phyloP scores from a whole-genome alignment of 2,797 vertebrate genomes.

The Halcyon chelicuti region DNA sequence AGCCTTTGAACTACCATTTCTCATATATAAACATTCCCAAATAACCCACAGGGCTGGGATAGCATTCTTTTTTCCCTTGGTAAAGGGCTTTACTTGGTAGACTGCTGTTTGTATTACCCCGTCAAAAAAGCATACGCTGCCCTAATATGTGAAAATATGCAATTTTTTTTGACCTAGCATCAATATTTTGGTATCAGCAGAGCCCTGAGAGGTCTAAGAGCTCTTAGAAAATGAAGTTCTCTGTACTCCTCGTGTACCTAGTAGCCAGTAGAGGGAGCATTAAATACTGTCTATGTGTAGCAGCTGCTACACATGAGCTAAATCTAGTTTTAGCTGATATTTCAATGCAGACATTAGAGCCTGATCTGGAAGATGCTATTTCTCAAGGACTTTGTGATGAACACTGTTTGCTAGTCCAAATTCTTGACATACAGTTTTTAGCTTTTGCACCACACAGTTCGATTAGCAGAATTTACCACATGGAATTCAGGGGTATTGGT shows the following conservation, averaged over 20 bases:
- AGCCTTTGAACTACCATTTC: background rate
- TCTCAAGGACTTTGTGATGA: background rate
- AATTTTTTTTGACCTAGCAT: background rate
- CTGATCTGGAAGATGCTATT: background rate
- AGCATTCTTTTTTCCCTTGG: background rate
- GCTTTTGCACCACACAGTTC: background rate
- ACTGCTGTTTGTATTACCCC: background rate
- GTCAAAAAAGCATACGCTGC: background rate
- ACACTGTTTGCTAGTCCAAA: background rate
- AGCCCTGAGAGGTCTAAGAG: background rate
- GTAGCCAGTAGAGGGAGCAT: background rate
- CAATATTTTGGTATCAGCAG: background rate
- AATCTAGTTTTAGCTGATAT: background rate
- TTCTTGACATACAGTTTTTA: background rate
- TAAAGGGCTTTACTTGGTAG: background rate
- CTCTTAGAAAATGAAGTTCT: background rate
- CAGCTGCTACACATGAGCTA: background rate
- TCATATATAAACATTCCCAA: background rate
- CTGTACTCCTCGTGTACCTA: background rate
- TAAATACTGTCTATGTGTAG: background rate
- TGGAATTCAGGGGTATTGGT: background rate
- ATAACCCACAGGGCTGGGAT: background rate
- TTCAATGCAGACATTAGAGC: background rate
- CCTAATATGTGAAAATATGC: background rate
- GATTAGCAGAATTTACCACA: background rate